Evolutionary conservation across 2,888 invertebrate genomes (phyloP).

Genomic region (Cabera pusaria): DNA sequence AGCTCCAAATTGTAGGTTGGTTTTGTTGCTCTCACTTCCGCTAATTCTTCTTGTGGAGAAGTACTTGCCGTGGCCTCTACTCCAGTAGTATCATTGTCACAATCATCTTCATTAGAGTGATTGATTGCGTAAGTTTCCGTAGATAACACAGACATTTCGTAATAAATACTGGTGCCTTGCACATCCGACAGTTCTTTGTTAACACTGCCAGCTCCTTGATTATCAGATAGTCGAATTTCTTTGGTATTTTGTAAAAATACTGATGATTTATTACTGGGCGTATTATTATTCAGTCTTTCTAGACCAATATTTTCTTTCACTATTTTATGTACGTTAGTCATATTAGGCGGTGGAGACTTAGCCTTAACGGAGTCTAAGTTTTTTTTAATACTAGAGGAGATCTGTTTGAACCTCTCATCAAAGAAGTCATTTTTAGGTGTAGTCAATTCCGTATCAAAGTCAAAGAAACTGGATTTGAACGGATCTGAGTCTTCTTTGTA

Average conservation of each 20-base stretch:
- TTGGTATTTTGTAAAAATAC: conserved; percentile 82
- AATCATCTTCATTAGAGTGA: conserved; percentile 64
- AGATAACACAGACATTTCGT: conserved; percentile 75
- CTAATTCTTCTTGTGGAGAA: conserved; percentile 54
- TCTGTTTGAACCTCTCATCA: conserved; percentile 77
- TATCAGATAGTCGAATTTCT: conserved; percentile 72
- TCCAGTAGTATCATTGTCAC: conserved; percentile 62
- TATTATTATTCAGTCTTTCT: conserved; percentile 70
- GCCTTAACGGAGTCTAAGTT: conserved; percentile 66
- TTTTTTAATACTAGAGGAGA: conserved; percentile 79
- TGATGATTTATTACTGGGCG: conserved; percentile 73
- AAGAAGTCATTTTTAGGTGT: conserved; percentile 81
- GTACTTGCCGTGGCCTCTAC: conserved; percentile 56
- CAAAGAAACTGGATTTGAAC: conserved; percentile 65
- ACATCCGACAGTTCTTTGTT: conserved; percentile 72
- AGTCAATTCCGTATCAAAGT: conserved; percentile 70
- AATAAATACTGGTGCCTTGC: conserved; percentile 79
- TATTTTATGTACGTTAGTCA: conserved; percentile 54
- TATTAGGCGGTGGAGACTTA: conserved; percentile 52
- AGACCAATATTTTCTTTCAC: conserved; percentile 63
- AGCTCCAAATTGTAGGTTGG: conserved; percentile 28
- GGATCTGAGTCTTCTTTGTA: conserved; percentile 53
- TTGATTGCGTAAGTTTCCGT: conserved; percentile 73
- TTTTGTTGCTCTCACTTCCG: conserved; percentile 48
- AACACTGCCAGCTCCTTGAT: conserved; percentile 64